These are phyloP conservation scores for Desmophyllum pertusum DNA, from an alignment of 92 coral and sea anemone genomes.

Conservation along the genomic window DNA sequence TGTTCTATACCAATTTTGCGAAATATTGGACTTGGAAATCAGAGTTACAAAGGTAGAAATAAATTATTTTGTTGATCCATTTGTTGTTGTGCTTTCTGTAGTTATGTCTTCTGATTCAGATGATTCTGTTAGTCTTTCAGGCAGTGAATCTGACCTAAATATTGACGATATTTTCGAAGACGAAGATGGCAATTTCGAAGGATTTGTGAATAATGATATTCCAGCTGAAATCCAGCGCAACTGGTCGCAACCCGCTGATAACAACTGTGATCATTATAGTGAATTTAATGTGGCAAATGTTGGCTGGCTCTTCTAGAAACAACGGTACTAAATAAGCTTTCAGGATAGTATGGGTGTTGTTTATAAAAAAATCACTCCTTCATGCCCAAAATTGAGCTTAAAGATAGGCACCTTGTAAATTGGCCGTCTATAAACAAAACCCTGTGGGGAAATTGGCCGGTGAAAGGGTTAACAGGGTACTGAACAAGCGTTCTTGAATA, in stretches of 20 bases:
- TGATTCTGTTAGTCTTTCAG: slow-evolving; percentile 6
- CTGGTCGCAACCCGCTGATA: slow-evolving; percentile 9
- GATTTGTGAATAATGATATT: neutral
- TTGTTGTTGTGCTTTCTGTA: slow-evolving; percentile 10
- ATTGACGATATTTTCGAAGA: neutral
- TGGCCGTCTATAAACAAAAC: no score
- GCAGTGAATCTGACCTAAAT: slow-evolving; percentile 21
- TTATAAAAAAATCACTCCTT: no score
- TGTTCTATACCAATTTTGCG: neutral
- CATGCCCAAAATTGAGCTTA: no score
- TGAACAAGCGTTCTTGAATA: no score
- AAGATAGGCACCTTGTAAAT: no score
- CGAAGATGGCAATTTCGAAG: slow-evolving; percentile 5
- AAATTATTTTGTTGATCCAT: neutral
- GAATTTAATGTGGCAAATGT: slow-evolving; percentile 25
- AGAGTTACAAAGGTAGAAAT: slow-evolving; percentile 3
- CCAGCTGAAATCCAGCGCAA: slow-evolving; percentile 22
- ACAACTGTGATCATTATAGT: slow-evolving; percentile 13
- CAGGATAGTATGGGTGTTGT: no score
- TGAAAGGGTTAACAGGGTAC: no score
- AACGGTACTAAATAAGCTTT: no score
- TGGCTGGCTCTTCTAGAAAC: slow-evolving; percentile 25
- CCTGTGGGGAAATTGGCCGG: no score
- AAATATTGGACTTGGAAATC: neutral
- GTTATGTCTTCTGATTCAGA: slow-evolving; percentile 24